Percentiles rank a stretch among this genome's conserved stretches.
Evolutionary conservation across 1,140 invertebrate species (phyloP).

Genomic region (Whitmania pigra): DNA sequence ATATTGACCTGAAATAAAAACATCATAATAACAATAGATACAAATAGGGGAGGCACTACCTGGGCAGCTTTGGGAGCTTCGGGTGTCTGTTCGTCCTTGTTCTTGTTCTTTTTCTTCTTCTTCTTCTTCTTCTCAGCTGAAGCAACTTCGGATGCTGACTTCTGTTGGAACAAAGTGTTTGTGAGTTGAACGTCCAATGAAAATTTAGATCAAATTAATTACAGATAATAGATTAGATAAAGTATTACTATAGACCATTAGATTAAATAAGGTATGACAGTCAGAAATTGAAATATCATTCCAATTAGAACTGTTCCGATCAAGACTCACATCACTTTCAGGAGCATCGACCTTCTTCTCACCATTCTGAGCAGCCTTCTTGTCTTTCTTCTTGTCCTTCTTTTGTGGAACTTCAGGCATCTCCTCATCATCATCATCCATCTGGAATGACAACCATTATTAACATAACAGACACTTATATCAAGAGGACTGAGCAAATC

Average conservation of each 20-base stretch:
- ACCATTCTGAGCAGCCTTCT: conserved; percentile 42
- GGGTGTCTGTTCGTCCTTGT: conserved; percentile 13
- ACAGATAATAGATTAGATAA: no score
- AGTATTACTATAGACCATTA: not conserved
- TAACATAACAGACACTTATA: no score
- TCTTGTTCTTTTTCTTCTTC: conserved; percentile 28
- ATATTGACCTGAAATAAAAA: no score
- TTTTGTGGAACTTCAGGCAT: conserved; percentile 28
- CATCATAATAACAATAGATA: no score
- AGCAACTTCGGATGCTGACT: conserved; percentile 20
- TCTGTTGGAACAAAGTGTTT: not conserved
- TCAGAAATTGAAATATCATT: no score
- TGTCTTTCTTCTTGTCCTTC: conserved; percentile 29
- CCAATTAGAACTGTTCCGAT: not conserved
- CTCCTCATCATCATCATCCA: conserved; percentile 33
- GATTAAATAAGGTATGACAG: no score
- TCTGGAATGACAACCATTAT: not conserved
- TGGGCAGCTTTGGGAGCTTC: not conserved
- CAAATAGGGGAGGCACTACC: not conserved
- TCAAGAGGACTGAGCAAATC: no score
- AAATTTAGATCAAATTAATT: not conserved
- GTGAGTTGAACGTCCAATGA: not conserved
- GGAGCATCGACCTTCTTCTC: conserved; percentile 21
- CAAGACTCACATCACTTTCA: not conserved
- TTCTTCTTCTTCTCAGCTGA: conserved; percentile 26